Evolutionary conservation across 2,113 vertebrate genomes (phyloP), one percentile per base, ranked within the genome.

Genomic region (Gallinago jamesoni): DNA sequence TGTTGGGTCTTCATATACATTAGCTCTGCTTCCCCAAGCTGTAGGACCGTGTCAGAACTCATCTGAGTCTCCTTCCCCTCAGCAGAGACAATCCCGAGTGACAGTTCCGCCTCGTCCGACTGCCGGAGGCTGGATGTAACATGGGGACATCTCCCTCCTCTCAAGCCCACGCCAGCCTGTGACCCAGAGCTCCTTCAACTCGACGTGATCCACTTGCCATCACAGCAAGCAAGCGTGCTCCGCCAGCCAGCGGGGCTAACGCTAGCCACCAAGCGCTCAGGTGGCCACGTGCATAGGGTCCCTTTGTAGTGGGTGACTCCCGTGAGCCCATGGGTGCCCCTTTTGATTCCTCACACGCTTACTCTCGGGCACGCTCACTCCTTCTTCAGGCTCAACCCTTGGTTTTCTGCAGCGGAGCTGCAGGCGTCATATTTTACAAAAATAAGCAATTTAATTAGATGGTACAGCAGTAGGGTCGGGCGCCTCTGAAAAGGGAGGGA

Each of bases 171-270:
- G 0, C 33, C 72, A 60, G 52, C 27, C 55, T 11, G 41, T 8
- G 12, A 45, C 33, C 63, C 43, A 12, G 16, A 33, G 62, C 74
- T 74, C 39, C 33, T 47, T 23, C 24, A 2, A n/a, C 47, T 53
- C 67, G 6, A 16, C 4, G 1, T 0, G 3, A 62, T 48, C 79
- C 13, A 0, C 39, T 35, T 17, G 39, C 47, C n/a, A 1, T 7
- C 5, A 6, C 24, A 14, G 33, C 31, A 6, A 55, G 50, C 16
- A 10, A 35, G 33, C 20, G 3, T 28, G 3, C 33, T 9, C 45
- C 5, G 13, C 35, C 28, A 73, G 67, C 27, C 22, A 10, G 25
- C 2, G 6, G 28, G 48, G 23, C 47, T 67, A 22, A 2, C 31
- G 52, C 43, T 14, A 31, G 55, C 6, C 53, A 23, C 78, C 12